Evolutionary conservation across 2,797 vertebrate species (phyloP).

Genomic region (Glossophaga mutica): DNA sequence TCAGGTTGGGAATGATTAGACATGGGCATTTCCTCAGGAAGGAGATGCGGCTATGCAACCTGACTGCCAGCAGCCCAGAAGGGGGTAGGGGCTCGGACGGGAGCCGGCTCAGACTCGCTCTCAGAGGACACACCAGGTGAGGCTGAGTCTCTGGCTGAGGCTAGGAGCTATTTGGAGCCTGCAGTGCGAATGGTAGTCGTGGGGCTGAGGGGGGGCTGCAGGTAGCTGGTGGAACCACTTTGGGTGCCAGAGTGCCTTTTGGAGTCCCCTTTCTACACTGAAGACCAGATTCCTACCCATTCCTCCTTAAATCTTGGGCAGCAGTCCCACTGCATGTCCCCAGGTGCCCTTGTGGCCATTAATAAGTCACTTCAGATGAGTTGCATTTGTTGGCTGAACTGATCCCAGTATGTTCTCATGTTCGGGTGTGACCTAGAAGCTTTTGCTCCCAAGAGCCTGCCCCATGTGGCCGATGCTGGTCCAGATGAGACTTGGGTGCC

Average conservation of each 20-base stretch:
- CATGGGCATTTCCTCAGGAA: neutral
- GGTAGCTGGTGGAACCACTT: neutral
- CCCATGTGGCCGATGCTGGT: accelerated
- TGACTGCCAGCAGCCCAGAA: neutral
- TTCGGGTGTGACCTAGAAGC: neutral
- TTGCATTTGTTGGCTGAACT: neutral
- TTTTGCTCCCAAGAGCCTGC: neutral
- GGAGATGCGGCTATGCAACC: neutral
- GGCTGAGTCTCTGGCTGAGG: neutral
- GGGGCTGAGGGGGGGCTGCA: neutral
- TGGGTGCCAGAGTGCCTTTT: neutral
- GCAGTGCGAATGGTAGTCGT: neutral
- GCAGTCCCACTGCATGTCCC: too few species aligned
- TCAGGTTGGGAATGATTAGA: neutral
- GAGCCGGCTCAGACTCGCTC: neutral
- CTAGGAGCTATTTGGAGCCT: neutral
- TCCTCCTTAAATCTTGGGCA: neutral
- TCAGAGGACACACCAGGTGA: neutral
- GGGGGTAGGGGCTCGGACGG: accelerated
- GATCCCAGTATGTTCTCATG: neutral
- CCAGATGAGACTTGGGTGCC: neutral
- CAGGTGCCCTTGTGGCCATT: neutral
- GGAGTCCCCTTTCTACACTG: neutral
- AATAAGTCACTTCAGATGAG: neutral
- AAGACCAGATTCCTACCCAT: neutral